Conservation (phyloP, 2,113 vertebrate species). For the Mystacornis crossleyi region DNA sequence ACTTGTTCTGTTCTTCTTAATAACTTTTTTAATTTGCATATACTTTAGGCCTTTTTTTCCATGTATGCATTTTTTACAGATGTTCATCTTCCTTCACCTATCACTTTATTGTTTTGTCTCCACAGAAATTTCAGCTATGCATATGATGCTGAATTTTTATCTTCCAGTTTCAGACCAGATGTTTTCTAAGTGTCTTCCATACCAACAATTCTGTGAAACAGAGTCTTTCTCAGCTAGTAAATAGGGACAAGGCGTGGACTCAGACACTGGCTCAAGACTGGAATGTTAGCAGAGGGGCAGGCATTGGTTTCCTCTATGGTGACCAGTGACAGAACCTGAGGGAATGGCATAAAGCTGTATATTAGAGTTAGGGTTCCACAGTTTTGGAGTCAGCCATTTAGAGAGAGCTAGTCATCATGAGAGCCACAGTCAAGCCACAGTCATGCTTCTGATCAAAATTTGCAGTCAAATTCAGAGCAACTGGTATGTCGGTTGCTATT, state of each 20-base stretch:
- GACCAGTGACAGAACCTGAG: not conserved
- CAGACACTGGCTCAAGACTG: not conserved
- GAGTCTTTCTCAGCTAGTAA: not conserved
- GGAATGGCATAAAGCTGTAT: not conserved
- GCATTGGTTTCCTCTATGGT: not conserved
- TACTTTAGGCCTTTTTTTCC: not conserved
- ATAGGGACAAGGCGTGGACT: not conserved
- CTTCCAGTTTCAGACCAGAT: not conserved
- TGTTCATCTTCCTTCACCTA: not conserved
- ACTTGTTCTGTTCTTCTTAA: not conserved
- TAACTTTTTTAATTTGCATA: not conserved
- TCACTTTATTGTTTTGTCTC: not conserved
- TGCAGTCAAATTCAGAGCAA: not conserved
- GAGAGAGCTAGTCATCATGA: not conserved
- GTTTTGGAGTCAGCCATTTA: not conserved
- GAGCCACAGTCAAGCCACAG: no score
- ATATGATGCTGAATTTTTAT: not conserved
- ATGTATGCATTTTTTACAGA: not conserved
- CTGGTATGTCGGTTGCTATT: not conserved
- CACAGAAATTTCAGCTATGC: not conserved
- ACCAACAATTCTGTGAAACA: not conserved
- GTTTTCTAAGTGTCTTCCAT: not conserved
- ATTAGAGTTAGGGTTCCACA: not conserved
- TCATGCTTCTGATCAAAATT: not conserved
- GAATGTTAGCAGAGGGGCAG: not conserved